Percentiles rank a stretch among this genome's conserved stretches.
Evolutionary conservation across 2,113 vertebrate species (phyloP).

Genomic region (Anolis sagrei): DNA sequence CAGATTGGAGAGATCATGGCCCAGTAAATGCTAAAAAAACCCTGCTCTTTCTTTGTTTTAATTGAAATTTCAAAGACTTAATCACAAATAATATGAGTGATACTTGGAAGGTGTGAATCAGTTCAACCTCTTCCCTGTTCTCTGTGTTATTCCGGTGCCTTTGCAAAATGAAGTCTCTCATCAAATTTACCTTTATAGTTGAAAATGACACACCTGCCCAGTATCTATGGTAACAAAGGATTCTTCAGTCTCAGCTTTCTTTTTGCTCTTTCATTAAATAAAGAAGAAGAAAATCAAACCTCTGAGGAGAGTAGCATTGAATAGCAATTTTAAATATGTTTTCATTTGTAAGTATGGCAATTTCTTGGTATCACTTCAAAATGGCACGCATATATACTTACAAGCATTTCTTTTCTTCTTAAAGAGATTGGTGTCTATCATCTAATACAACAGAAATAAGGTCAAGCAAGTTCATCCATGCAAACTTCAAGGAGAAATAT

Average conservation of each 20-base stretch:
- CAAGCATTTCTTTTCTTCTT: too few relatives aligned
- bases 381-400: too few relatives aligned
- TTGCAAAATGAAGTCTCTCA: constrained; percentile 68
- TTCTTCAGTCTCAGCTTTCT: too few relatives aligned
- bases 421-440: too few relatives aligned
- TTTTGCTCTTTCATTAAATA: too few relatives aligned
- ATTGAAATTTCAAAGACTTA: constrained; percentile 61
- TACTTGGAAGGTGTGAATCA: constrained; percentile 61
- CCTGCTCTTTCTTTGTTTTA: constrained; percentile 68
- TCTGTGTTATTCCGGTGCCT: constrained; percentile 71
- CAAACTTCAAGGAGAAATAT: constrained; percentile 35
- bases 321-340: too few relatives aligned
- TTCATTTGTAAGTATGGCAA: too few relatives aligned
- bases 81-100: constrained; percentile 49
- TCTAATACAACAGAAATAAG: too few relatives aligned
- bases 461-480: neutral
- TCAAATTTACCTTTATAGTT: constrained; percentile 70
- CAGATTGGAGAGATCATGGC: constrained; percentile 66
- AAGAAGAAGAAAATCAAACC: too few relatives aligned
- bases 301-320: too few relatives aligned
- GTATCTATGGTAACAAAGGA: neutral
- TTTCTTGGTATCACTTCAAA: too few relatives aligned
- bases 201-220: constrained; percentile 75
- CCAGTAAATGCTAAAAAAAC: constrained; percentile 61
- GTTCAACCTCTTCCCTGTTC: constrained; percentile 37